Conservation (phyloP, 2,797 vertebrate genomes). For the Nannoperca australis region DNA sequence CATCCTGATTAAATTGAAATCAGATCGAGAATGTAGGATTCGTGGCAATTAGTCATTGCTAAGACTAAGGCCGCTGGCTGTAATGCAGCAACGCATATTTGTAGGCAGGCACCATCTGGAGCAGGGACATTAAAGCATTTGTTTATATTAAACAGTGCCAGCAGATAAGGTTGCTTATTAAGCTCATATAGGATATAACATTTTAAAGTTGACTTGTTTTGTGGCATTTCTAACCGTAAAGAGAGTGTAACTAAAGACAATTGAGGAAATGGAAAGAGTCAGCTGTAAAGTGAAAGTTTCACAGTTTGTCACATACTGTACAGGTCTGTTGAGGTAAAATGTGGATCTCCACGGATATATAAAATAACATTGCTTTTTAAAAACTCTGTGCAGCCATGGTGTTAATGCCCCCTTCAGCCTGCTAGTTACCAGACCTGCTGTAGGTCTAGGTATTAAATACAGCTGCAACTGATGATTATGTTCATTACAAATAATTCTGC, state of each 20-base stretch:
- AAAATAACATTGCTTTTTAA: too few relatives aligned
- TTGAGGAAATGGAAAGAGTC: background rate
- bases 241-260: slow-evolving; percentile 8
- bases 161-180: slow-evolving; percentile 40
- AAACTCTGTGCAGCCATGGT: background rate
- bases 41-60: slow-evolving; percentile 10
- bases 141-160: slow-evolving; percentile 52
- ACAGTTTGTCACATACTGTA: background rate
- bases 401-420: background rate
- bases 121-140: slow-evolving; percentile 40
- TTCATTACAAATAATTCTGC: too few relatives aligned
- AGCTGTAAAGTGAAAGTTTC: background rate
- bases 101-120: slow-evolving; percentile 53
- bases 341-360: background rate
- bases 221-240: background rate
- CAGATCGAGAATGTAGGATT: background rate
- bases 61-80: slow-evolving; percentile 19
- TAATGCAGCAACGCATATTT: slow-evolving; percentile 51
- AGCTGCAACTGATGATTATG: background rate
- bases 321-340: background rate
- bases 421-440: background rate
- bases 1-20: slow-evolving; percentile 9
- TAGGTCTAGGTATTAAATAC: background rate
- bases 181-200: slow-evolving; percentile 23
- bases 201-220: slow-evolving; percentile 20